A percentile compares a stretch with the other conserved stretches of the same genome.
phyloP scores from a whole-genome alignment of 2,888 invertebrate species.

The Philopedon plagiatum region DNA sequence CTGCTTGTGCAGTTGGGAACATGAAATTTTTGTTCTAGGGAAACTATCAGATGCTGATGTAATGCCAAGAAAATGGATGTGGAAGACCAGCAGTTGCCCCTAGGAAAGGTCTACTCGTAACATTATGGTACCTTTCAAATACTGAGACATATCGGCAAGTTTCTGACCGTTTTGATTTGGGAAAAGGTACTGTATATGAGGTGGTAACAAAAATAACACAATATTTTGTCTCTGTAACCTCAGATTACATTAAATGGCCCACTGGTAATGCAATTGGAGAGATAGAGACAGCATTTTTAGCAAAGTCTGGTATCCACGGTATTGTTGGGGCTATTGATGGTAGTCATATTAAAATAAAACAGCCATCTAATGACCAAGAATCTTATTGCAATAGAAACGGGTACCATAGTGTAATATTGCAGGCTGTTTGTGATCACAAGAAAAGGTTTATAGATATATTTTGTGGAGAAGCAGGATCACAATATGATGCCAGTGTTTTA shows the following conservation, averaged over 20 bases:
- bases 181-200: neutral
- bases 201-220: neutral
- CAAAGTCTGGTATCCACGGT: constrained; percentile 4
- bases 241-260: constrained; percentile 22
- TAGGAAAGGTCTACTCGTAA: neutral
- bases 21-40: neutral
- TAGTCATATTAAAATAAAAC: constrained; percentile 19
- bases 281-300: constrained; percentile 19
- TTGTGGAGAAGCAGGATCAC: constrained; percentile 49
- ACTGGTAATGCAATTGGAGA: neutral
- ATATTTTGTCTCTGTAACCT: neutral
- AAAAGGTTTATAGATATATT: constrained; percentile 46
- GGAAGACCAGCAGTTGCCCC: neutral
- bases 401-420: constrained; percentile 47
- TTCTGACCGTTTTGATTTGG: constrained; percentile 14
- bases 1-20: too few relatives aligned
- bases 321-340: constrained; percentile 26
- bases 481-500: constrained; percentile 55
- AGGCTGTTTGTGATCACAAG: constrained; percentile 43
- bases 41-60: neutral
- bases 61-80: neutral
- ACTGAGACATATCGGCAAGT: constrained; percentile 18
- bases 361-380: constrained; percentile 4
- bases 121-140: constrained; percentile 20
- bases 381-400: constrained; percentile 50